Conservation (phyloP, 2,113 vertebrate species). For the Platycercus adscitus region DNA sequence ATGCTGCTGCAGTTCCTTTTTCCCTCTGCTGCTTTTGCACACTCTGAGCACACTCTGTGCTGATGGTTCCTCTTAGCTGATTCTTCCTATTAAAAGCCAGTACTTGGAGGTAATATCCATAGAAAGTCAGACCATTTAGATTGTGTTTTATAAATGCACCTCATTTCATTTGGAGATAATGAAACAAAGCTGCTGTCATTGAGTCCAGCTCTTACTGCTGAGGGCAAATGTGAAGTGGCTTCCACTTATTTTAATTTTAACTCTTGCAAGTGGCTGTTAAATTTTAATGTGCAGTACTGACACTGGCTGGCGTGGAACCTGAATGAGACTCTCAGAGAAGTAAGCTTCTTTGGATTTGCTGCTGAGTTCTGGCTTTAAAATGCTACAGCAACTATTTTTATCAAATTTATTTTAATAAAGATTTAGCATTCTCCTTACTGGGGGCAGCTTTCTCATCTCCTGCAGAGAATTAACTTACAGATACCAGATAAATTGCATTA, state of each 20-base stretch:
- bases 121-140: background rate
- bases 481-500: background rate
- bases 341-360: background rate
- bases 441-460: background rate
- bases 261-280: background rate
- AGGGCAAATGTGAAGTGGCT: background rate
- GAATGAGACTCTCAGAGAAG: background rate
- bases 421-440: background rate
- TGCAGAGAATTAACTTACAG: background rate
- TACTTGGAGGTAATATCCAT: background rate
- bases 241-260: background rate
- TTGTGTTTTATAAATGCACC: background rate
- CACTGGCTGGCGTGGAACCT: background rate
- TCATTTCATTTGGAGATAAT: background rate
- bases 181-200: background rate
- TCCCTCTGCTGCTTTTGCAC: background rate
- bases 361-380: background rate
- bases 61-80: background rate
- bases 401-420: background rate
- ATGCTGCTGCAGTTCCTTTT: background rate
- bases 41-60: rapidly evolving
- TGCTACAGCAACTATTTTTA: background rate
- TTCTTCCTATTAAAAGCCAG: background rate
- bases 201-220: background rate
- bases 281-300: background rate